A percentile compares a stretch with the other conserved stretches of the same genome.
These are phyloP conservation scores for Campylomormyrus tamandua DNA, from an alignment of 2,113 vertebrate species.

Conservation along the genomic window DNA sequence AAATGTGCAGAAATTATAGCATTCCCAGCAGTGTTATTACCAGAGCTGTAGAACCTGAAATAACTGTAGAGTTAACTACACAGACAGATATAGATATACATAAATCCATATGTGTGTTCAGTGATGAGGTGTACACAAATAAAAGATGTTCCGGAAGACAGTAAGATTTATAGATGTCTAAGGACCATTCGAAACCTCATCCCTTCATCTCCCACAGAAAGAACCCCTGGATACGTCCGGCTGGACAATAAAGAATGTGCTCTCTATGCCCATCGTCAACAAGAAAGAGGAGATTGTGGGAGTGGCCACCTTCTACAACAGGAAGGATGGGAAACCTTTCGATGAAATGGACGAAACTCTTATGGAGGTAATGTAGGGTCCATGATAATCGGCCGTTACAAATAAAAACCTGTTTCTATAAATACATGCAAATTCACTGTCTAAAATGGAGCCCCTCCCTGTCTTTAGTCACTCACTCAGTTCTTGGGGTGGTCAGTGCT, in stretches of 20 bases:
- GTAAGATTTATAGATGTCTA: neutral
- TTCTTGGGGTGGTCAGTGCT: constrained; percentile 96
- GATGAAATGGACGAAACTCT: constrained; percentile 92
- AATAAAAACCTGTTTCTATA: neutral
- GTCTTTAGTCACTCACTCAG: constrained; percentile 81
- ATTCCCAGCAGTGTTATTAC: neutral
- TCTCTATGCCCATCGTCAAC: constrained; percentile 94
- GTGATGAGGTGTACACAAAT: neutral
- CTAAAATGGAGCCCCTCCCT: neutral
- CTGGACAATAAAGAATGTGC: constrained; percentile 86
- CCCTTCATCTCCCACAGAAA: constrained; percentile 54
- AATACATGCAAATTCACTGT: neutral
- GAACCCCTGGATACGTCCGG: constrained; percentile 83
- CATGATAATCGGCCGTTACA: neutral
- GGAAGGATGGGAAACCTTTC: constrained; percentile 95
- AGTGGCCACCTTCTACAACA: constrained; percentile 92
- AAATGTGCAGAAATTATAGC: neutral
- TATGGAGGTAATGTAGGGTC: constrained; percentile 75
- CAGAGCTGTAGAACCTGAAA: neutral
- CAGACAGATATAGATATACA: neutral
- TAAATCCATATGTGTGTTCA: neutral
- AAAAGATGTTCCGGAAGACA: neutral
- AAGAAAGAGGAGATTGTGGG: constrained; percentile 97
- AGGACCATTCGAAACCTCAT: neutral
- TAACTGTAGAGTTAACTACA: neutral